Conservation (phyloP, 2,888 invertebrate species). For the Euplagia quadripunctaria region DNA sequence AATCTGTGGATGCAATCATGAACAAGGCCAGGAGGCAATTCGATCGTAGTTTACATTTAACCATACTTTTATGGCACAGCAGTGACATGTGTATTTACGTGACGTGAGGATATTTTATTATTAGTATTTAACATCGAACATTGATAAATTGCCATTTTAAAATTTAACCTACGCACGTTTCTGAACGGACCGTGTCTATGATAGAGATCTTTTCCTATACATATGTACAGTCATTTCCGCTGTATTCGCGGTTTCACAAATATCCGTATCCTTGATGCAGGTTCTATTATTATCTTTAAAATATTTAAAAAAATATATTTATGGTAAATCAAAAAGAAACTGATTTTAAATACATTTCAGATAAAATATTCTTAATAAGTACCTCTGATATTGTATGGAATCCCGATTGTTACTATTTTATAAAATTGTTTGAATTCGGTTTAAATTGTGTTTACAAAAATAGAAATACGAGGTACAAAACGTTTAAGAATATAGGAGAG, state of each 20-base stretch:
- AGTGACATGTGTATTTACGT: no score
- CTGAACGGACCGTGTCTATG: slow-evolving; percentile 69
- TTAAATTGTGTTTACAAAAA: neutral
- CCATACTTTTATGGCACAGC: no score
- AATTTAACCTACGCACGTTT: slow-evolving; percentile 34
- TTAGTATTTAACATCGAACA: neutral
- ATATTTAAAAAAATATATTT: slow-evolving; percentile 19
- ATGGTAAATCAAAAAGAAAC: neutral
- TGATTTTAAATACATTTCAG: neutral
- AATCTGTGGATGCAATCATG: no score
- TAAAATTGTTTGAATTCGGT: neutral
- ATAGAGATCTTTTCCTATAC: slow-evolving; percentile 32
- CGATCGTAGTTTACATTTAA: no score
- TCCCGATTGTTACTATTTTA: neutral
- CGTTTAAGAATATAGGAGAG: neutral
- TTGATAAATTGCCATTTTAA: neutral
- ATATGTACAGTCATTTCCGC: slow-evolving; percentile 63
- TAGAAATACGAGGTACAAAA: neutral
- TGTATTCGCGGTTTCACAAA: slow-evolving; percentile 68
- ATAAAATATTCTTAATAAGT: neutral
- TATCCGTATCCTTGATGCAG: slow-evolving; percentile 61
- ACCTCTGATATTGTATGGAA: neutral
- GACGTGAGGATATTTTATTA: no score
- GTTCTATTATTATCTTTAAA: slow-evolving; percentile 21
- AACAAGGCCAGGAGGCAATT: no score